Conservation (phyloP, 37 sponge, comb jelly and placozoan genomes). For the Halichondria panicea region DNA sequence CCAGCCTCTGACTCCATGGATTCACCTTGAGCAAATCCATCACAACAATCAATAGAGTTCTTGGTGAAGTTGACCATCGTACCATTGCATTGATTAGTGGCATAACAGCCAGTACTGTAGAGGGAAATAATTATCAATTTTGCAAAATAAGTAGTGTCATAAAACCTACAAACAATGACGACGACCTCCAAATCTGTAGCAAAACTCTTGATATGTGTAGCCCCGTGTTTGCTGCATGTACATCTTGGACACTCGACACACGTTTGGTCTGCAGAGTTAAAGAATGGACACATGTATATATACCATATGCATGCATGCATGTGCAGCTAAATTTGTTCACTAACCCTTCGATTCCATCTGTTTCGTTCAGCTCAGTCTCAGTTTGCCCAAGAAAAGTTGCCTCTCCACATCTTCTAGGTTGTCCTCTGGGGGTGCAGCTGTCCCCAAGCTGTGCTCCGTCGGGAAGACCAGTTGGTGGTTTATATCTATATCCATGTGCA, state of each 20-base stretch:
- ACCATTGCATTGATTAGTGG: not conserved
- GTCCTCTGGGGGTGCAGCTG: conserved; percentile 1
- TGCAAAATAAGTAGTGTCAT: no score
- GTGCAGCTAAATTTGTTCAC: not conserved
- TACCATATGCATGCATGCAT: not conserved
- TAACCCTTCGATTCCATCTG: not conserved
- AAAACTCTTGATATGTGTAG: not conserved
- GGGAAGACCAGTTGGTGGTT: no score
- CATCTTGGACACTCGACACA: not conserved
- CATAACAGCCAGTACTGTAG: not conserved
- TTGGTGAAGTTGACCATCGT: conserved; percentile 1
- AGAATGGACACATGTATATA: not conserved
- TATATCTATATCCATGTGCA: no score
- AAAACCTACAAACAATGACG: not conserved
- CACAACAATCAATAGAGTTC: conserved; percentile 11
- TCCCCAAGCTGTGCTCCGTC: not conserved
- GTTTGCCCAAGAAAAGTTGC: not conserved
- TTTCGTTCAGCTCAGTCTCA: not conserved
- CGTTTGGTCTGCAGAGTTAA: conserved; percentile 18
- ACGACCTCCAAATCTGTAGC: not conserved
- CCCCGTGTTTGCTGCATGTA: not conserved
- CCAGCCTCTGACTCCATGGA: not conserved
- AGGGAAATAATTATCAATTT: no score
- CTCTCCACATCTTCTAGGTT: not conserved
- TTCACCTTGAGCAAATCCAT: conserved; percentile 10